Evolutionary conservation across 2,888 invertebrate species (phyloP).

Genomic region (Pristionchus exspectatus): DNA sequence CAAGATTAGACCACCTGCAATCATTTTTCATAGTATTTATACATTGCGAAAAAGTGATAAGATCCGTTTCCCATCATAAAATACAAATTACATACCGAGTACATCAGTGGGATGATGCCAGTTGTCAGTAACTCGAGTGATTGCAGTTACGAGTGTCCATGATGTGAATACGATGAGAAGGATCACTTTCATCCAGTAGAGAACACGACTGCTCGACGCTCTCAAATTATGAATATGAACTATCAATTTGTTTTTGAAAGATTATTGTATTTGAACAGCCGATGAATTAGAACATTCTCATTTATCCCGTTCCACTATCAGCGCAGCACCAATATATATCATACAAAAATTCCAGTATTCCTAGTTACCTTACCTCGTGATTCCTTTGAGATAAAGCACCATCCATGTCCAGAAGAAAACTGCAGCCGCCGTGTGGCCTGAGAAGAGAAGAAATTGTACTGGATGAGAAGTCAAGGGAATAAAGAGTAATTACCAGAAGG

Average conservation of each 20-base stretch:
- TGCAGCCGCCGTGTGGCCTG: slow-evolving; percentile 76
- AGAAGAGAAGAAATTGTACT: background rate
- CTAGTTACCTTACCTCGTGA: slow-evolving; percentile 57
- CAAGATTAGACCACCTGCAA: slow-evolving; percentile 64
- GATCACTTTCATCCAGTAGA: slow-evolving; percentile 60
- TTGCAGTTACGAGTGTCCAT: slow-evolving; percentile 68
- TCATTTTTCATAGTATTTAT: background rate
- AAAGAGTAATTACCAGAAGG: slow-evolving; percentile 66
- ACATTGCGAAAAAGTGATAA: background rate
- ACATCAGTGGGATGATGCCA: slow-evolving; percentile 79
- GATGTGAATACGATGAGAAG: slow-evolving; percentile 60
- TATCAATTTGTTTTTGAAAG: background rate
- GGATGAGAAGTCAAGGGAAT: background rate
- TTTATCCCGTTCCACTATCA: no score
- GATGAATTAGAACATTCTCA: no score
- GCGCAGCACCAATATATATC: no score
- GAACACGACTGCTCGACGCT: slow-evolving; percentile 58
- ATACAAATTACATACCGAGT: slow-evolving; percentile 63
- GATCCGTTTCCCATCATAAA: slow-evolving; percentile 30
- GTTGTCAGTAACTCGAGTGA: slow-evolving; percentile 75
- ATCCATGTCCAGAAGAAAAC: slow-evolving; percentile 72
- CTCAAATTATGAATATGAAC: background rate
- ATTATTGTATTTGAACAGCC: background rate
- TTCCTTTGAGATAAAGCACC: slow-evolving; percentile 64
- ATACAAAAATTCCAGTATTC: no score